Conservation (phyloP, 2,797 vertebrate species). For the Rhinichthys osculus region DNA sequence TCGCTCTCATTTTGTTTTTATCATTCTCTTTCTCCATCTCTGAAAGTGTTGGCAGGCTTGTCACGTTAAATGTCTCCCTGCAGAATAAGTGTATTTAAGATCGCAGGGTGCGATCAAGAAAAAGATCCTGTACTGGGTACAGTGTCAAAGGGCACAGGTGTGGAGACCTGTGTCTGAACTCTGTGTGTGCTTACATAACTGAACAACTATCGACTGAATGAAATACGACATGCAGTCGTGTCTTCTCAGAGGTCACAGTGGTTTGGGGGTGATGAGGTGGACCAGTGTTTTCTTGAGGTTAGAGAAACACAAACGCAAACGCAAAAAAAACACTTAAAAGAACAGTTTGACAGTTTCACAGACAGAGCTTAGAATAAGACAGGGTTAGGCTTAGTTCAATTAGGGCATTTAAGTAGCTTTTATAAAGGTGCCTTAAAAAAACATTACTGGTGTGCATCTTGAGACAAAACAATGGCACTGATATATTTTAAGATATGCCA, state of each 20-base stretch:
- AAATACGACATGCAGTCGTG: not conserved
- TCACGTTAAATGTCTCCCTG: slow-evolving; percentile 64
- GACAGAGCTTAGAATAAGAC: too few relatives aligned
- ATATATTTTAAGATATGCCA: too few relatives aligned
- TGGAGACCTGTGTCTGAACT: slow-evolving; percentile 14
- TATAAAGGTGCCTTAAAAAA: too few relatives aligned
- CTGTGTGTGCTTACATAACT: slow-evolving; percentile 27
- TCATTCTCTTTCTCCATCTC: slow-evolving; percentile 33
- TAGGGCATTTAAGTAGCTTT: too few relatives aligned
- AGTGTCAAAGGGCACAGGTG: slow-evolving; percentile 8
- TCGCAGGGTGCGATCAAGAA: slow-evolving; percentile 62
- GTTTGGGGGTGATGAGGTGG: not conserved
- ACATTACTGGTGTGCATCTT: too few relatives aligned
- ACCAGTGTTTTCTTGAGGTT: not conserved
- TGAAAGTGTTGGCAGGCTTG: slow-evolving; percentile 63
- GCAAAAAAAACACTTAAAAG: too few relatives aligned
- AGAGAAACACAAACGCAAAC: not conserved
- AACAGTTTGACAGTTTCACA: too few relatives aligned
- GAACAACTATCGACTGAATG: slow-evolving; percentile 6
- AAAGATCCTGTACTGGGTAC: slow-evolving; percentile 46
- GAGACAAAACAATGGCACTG: too few relatives aligned
- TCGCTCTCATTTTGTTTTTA: slow-evolving; percentile 44
- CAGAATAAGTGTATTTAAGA: slow-evolving; percentile 67
- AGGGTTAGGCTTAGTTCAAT: too few relatives aligned
- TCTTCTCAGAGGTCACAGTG: slow-evolving; percentile 6